phyloP scores from a whole-genome alignment of 1,140 invertebrate genomes.

The Tyrophagus putrescentiae region DNA sequence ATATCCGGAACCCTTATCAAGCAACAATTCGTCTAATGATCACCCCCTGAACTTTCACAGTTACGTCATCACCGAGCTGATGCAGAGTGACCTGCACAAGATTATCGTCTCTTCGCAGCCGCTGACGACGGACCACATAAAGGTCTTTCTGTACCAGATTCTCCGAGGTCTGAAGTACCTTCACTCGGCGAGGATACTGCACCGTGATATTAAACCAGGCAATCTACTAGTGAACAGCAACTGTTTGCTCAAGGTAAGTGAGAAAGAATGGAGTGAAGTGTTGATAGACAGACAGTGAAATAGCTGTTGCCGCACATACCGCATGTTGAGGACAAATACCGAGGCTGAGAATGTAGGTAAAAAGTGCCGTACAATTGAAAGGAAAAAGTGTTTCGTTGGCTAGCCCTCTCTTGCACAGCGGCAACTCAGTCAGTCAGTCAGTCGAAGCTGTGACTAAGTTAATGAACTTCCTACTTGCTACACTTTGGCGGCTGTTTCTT shows the following conservation, averaged over 20 bases:
- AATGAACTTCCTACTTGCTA: too few relatives aligned
- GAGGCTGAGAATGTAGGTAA: too few relatives aligned
- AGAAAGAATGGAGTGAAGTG: too few relatives aligned
- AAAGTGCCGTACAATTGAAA: too few relatives aligned
- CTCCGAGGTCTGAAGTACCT: constrained; percentile 96
- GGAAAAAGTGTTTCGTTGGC: too few relatives aligned
- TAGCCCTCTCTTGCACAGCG: too few relatives aligned
- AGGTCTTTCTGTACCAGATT: constrained; percentile 99
- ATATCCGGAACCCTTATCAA: background rate
- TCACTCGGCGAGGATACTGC: constrained; percentile 89
- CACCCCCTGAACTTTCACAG: constrained; percentile 40
- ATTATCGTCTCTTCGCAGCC: constrained; percentile 98
- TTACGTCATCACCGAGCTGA: constrained; percentile 96
- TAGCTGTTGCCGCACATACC: too few relatives aligned
- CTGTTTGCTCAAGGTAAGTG: constrained; percentile 75
- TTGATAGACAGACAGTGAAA: too few relatives aligned
- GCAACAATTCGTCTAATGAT: constrained; percentile 20
- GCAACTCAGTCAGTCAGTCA: too few relatives aligned
- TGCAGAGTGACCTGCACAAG: constrained; percentile 98
- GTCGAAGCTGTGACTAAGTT: too few relatives aligned
- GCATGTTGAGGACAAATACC: too few relatives aligned
- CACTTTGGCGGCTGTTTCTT: too few relatives aligned
- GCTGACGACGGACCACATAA: constrained; percentile 94
- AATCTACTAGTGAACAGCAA: constrained; percentile 96
- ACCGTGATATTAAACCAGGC: constrained; percentile 97